A percentile compares a stretch with the other conserved stretches of the same genome.
phyloP scores from a whole-genome alignment of 2,888 invertebrate species.

The Amphipoea oculea region DNA sequence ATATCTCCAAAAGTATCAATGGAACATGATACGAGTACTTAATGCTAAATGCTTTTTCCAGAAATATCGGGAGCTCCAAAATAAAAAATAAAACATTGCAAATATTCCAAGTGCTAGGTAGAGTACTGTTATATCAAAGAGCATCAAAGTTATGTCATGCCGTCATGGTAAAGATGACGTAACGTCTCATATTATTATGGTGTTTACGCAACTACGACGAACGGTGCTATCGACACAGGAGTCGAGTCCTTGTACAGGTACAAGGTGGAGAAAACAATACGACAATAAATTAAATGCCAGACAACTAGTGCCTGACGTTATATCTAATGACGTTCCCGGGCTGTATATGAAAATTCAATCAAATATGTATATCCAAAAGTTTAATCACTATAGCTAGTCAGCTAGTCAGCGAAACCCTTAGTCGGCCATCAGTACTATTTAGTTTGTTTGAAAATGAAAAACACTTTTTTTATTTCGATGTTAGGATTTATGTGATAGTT shows the following conservation, averaged over 20 bases:
- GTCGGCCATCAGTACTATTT: too few species aligned
- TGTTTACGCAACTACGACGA: background rate
- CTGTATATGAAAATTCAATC: too few species aligned
- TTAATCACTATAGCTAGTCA: too few species aligned
- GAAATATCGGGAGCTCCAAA: background rate
- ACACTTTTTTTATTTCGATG: too few species aligned
- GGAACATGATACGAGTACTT: background rate
- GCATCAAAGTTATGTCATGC: conserved; percentile 1
- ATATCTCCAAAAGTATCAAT: background rate
- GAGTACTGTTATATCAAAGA: background rate
- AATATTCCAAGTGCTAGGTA: background rate
- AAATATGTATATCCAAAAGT: too few species aligned
- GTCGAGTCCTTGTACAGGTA: background rate
- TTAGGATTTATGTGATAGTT: too few species aligned
- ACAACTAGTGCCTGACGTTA: too few species aligned
- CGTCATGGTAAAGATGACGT: background rate
- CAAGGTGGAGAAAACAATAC: too few species aligned
- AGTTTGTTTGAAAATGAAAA: too few species aligned
- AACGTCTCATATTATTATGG: background rate
- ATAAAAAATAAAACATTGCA: background rate
- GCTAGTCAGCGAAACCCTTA: too few species aligned
- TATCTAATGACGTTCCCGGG: too few species aligned
- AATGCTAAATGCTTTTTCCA: background rate
- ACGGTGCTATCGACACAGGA: background rate
- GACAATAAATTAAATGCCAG: too few species aligned